A percentile compares a stretch with the other conserved stretches of the same genome.
Evolutionary conservation across 2,113 vertebrate genomes (phyloP).

Genomic region (Limnothrissa miodon): DNA sequence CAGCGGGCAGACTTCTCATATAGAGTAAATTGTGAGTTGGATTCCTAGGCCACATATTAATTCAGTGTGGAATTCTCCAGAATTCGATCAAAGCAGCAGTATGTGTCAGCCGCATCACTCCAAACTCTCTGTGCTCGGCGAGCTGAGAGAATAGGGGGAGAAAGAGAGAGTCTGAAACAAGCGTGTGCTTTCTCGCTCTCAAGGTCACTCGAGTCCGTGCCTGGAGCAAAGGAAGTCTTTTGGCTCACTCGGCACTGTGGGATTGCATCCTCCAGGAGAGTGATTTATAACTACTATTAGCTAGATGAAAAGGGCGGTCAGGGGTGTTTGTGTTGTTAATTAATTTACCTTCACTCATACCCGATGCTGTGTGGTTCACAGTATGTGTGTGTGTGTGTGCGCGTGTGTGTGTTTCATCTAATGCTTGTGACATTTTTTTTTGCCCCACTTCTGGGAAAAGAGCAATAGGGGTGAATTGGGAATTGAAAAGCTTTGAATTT

Average conservation of each 20-base stretch:
- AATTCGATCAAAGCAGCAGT: no score
- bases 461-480: neutral
- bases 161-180: neutral
- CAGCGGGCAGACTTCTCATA: neutral
- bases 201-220: slow-evolving; percentile 36
- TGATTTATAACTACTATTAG: slow-evolving; percentile 32
- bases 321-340: neutral
- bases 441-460: neutral
- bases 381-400: neutral
- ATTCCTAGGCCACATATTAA: neutral
- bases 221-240: slow-evolving; percentile 2
- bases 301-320: slow-evolving; percentile 2
- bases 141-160: neutral
- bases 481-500: neutral
- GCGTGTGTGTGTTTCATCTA: no score
- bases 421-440: neutral
- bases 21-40: neutral
- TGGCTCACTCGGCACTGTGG: slow-evolving; percentile 31
- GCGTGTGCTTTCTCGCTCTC: neutral
- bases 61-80: neutral
- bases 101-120: neutral
- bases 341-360: neutral
- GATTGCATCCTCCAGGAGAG: slow-evolving; percentile 25
- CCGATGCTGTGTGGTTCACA: neutral
- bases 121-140: neutral